Percentiles rank a stretch among this genome's conserved stretches.
Evolutionary conservation across 2,888 invertebrate genomes (phyloP).

Genomic region (Sinohyriopsis cumingii): DNA sequence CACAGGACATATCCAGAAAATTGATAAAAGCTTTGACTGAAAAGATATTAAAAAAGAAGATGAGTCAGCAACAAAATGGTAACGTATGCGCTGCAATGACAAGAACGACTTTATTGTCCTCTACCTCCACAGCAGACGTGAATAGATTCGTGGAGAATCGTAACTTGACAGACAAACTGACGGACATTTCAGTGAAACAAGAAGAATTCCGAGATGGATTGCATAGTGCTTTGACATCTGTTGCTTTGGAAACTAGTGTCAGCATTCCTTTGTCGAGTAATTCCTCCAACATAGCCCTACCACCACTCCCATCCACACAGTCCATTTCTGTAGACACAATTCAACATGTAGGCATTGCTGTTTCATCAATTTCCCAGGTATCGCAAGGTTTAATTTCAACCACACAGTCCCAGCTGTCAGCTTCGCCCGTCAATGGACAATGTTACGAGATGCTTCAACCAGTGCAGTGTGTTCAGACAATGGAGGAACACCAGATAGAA

Average conservation of each 20-base stretch:
- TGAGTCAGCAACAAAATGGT: conserved; percentile 13
- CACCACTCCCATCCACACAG: no score
- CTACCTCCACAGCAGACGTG: background rate
- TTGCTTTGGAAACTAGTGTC: background rate
- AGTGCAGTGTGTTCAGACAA: no score
- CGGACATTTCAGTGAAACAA: conserved; percentile 5
- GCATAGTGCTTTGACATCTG: conserved; percentile 3
- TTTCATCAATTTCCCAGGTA: no score
- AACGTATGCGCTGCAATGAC: background rate
- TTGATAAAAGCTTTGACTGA: conserved; percentile 55
- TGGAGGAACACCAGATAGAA: no score
- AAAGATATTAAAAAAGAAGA: conserved; percentile 42
- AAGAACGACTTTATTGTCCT: background rate
- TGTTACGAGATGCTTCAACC: no score
- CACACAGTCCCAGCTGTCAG: no score
- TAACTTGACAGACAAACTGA: background rate
- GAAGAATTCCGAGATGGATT: conserved; percentile 5
- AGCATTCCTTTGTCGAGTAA: background rate
- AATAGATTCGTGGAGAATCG: background rate
- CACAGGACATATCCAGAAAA: conserved; percentile 45
- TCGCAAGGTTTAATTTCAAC: no score
- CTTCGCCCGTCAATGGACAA: no score
- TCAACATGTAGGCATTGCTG: no score
- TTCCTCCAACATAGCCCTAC: no score
- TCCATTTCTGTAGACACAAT: no score